phyloP scores from a whole-genome alignment of 2,113 vertebrate species.

The Corythornis cristatus region DNA sequence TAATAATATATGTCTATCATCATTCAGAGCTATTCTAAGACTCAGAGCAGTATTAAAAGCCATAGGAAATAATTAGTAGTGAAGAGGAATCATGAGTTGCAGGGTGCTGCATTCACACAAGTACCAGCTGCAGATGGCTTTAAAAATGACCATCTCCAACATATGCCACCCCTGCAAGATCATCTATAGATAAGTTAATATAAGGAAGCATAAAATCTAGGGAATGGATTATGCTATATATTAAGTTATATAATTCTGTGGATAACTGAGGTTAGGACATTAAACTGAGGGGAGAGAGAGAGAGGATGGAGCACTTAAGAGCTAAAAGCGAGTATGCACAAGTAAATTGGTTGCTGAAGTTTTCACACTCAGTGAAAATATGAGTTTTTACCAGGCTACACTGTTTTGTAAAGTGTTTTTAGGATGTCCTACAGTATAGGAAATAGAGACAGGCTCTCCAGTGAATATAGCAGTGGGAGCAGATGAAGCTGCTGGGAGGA shows the following conservation, averaged over 20 bases:
- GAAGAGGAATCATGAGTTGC: constrained; percentile 22
- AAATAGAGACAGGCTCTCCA: background rate
- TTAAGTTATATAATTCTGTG: constrained; percentile 35
- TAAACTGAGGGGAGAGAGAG: background rate
- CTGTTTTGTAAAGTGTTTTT: background rate
- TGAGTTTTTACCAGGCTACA: background rate
- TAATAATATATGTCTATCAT: constrained; percentile 44
- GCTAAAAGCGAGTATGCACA: background rate
- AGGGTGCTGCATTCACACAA: constrained; percentile 27
- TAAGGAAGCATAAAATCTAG: constrained; percentile 44
- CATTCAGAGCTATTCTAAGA: constrained; percentile 41
- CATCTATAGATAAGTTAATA: constrained; percentile 52
- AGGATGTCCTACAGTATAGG: background rate
- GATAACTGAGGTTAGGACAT: constrained; percentile 15
- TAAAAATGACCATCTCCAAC: constrained; percentile 16
- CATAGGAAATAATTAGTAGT: constrained; percentile 60
- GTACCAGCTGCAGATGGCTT: background rate
- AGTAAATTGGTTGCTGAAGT: background rate
- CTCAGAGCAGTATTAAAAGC: constrained; percentile 24
- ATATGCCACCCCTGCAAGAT: constrained; percentile 31
- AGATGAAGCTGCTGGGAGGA: background rate
- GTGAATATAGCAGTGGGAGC: background rate
- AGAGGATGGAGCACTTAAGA: background rate
- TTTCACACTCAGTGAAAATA: background rate
- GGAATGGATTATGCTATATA: constrained; percentile 33